Evolutionary conservation across 2,888 invertebrate species (phyloP).

Genomic region (Junonia oenone): DNA sequence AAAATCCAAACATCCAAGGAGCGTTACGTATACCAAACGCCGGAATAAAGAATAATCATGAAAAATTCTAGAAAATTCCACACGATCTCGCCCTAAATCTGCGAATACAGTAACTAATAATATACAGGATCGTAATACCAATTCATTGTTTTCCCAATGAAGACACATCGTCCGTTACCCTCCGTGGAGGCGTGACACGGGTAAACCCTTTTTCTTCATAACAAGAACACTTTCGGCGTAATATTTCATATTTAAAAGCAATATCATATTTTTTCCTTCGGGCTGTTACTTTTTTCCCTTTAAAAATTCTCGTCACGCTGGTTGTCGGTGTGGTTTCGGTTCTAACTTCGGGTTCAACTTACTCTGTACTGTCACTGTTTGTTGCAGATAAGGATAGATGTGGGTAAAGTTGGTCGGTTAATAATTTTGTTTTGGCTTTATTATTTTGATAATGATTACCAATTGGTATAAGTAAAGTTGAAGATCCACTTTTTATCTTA

Average conservation of each 20-base stretch:
- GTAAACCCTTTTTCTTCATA: constrained; percentile 71
- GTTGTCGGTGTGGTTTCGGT: not conserved
- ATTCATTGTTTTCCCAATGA: constrained; percentile 65
- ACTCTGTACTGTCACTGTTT: not conserved
- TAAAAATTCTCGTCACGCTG: constrained; percentile 19
- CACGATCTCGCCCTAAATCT: constrained; percentile 10
- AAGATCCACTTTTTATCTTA: too few relatives aligned
- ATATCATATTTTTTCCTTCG: constrained; percentile 61
- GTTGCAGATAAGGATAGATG: not conserved
- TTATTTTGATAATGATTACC: too few relatives aligned
- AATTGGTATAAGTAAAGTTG: too few relatives aligned
- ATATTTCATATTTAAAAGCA: constrained; percentile 73
- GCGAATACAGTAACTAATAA: constrained; percentile 25
- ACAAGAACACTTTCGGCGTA: constrained; percentile 49
- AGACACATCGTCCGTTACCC: constrained; percentile 49
- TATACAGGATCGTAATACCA: constrained; percentile 40
- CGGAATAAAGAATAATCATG: not conserved
- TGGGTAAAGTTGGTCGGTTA: not conserved
- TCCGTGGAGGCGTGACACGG: constrained; percentile 49
- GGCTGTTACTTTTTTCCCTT: constrained; percentile 12
- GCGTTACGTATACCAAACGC: not conserved
- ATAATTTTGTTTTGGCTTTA: too few relatives aligned
- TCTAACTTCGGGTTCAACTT: not conserved
- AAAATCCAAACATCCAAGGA: not conserved
- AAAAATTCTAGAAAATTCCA: not conserved